Conservation (phyloP, 2,888 invertebrate species). For the Pandemis corylana region DNA sequence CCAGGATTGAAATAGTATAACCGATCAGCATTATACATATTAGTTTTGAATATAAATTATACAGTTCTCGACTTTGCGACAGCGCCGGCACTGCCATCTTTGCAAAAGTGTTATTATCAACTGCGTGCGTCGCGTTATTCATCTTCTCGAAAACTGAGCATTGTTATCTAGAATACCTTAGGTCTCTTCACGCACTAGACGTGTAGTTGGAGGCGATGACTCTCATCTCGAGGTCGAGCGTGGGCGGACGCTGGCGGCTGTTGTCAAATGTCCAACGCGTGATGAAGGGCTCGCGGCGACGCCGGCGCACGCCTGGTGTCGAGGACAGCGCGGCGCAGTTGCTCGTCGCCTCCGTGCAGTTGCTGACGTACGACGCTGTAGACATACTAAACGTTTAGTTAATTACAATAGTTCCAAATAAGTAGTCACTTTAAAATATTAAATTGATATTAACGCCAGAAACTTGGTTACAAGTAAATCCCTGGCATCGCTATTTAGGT, state of each 20-base stretch:
- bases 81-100: not conserved
- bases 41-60: not conserved
- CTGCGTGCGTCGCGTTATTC: not conserved
- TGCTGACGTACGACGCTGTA: constrained; percentile 59
- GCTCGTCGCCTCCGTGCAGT: constrained; percentile 53
- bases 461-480: no score
- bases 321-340: constrained; percentile 41
- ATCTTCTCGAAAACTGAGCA: not conserved
- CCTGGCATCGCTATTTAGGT: no score
- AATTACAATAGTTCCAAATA: not conserved
- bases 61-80: not conserved
- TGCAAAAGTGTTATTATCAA: no score
- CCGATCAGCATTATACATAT: not conserved
- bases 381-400: constrained; percentile 48
- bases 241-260: constrained; percentile 50
- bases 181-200: constrained; percentile 4
- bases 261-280: constrained; percentile 66
- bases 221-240: constrained; percentile 34
- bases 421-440: not conserved
- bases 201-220: constrained; percentile 15
- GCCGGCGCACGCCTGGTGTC: constrained; percentile 44
- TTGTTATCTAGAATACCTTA: not conserved
- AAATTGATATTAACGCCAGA: not conserved
- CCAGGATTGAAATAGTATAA: not conserved
- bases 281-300: constrained; percentile 52